A percentile compares a stretch with the other conserved stretches of the same genome.
Evolutionary conservation across 2,888 invertebrate species (phyloP).

Genomic region (Pterostichus madidus): DNA sequence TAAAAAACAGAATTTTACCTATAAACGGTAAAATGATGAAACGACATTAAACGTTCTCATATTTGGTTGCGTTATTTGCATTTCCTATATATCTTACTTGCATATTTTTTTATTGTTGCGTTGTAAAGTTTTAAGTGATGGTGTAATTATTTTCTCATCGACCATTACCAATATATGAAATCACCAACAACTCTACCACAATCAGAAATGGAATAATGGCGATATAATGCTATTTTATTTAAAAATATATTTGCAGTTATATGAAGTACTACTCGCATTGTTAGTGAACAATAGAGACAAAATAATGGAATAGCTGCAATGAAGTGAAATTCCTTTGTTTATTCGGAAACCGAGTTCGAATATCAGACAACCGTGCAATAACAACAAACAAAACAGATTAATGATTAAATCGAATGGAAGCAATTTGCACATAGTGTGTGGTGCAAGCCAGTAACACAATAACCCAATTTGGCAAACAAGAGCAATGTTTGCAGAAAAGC

Average conservation of each 20-base stretch:
- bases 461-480: slow-evolving; percentile 26
- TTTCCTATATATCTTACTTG: too few species aligned
- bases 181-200: too few species aligned
- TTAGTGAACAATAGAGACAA: slow-evolving; percentile 22
- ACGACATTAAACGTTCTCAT: too few species aligned
- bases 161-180: too few species aligned
- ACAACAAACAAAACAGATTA: slow-evolving; percentile 42
- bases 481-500: slow-evolving; percentile 31
- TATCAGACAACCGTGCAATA: slow-evolving; percentile 32
- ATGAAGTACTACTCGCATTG: neutral
- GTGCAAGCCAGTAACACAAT: slow-evolving; percentile 6
- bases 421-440: slow-evolving; percentile 16
- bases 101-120: too few species aligned
- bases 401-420: slow-evolving; percentile 40
- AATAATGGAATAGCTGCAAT: slow-evolving; percentile 12
- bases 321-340: slow-evolving; percentile 35
- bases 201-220: too few species aligned
- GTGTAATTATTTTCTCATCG: too few species aligned
- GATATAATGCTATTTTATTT: neutral
- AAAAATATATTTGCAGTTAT: neutral
- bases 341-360: slow-evolving; percentile 14
- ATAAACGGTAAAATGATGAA: too few species aligned
- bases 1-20: too few species aligned
- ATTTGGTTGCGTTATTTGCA: too few species aligned
- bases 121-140: too few species aligned